Evolutionary conservation across 2,888 invertebrate genomes (phyloP), one percentile per base, ranked within the genome.

Genomic region (Unio pictorum): DNA sequence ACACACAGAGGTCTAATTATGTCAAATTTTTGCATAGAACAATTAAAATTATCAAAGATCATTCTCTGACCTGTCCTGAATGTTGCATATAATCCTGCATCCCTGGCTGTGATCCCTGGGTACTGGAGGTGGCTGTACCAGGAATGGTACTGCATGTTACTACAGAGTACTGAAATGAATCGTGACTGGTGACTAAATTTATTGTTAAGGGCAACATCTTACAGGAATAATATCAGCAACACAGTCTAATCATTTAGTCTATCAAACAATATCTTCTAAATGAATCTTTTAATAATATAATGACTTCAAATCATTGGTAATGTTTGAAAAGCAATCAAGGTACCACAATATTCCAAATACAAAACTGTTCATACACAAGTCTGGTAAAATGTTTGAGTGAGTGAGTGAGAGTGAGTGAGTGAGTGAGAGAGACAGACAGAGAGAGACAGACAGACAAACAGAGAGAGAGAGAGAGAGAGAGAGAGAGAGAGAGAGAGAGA

Each of bases 101-200:
- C 1, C 86, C 87, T 30, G 82, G 84, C 8, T 78, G 68, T 7
- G 74, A 72, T 4, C 80, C 77, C 45, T 71, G 75, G 18, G 72
- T 67, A 65, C 73, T 74, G 18, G 85, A 82, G 2, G 82, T 82
- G 0, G 88, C 88, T 56, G 82, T 81, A 23, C 81, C 86, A 20
- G 83, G 78, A 8, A 68, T 69, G 11, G 86, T 85, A 54, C 75
- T 69, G 74, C 88, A 88, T 15, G 84, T 85, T 28, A 88, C 86
- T 60, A 88, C 78, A 7, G 85, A 82, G 68, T 87, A 87, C 87
- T 87, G 79, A 26, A 76, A 80, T 23, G 60, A 54, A 65, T 17
- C 18, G 54, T 57, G 17, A 23, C 3, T 60, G 55, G n/a, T 17
- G 18, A 30, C 18, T 55, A 7, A n/a, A 1, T 30, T 57, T n/a